These are phyloP conservation scores for Papilio elwesi DNA, from an alignment of 2,888 invertebrate species.

Conservation along the genomic window DNA sequence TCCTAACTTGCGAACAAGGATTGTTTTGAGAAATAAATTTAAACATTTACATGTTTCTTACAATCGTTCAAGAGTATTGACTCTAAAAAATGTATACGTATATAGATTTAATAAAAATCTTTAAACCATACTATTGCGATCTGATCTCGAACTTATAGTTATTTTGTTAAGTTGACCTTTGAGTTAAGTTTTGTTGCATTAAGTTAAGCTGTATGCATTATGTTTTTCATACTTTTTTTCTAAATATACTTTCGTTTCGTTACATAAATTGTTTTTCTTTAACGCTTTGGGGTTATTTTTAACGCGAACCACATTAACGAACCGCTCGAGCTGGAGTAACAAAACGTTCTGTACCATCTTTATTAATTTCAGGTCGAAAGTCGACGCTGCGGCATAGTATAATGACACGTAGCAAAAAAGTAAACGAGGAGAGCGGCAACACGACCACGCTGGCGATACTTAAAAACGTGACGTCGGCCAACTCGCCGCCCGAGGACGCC, in stretches of 20 bases:
- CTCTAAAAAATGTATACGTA: too few species aligned
- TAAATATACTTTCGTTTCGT: constrained; percentile 46
- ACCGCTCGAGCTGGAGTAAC: neutral
- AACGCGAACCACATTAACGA: neutral
- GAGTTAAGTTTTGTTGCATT: constrained; percentile 33
- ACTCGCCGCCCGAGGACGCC: constrained; percentile 41
- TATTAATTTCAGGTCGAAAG: constrained; percentile 71
- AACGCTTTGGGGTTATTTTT: constrained; percentile 22
- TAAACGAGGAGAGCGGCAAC: constrained; percentile 60
- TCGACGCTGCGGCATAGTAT: constrained; percentile 63
- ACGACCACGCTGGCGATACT: constrained; percentile 71
- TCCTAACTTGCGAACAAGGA: constrained; percentile 44
- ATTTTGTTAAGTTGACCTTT: constrained; percentile 23
- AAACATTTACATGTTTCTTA: neutral
- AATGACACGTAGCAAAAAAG: constrained; percentile 73
- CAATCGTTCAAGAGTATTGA: too few species aligned
- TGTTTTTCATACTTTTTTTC: constrained; percentile 44
- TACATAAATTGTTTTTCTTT: constrained; percentile 36
- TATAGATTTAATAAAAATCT: neutral
- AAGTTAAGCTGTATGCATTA: constrained; percentile 26
- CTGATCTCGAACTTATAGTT: neutral
- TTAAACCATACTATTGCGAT: neutral
- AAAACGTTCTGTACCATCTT: constrained; percentile 48
- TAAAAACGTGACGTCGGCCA: constrained; percentile 65
- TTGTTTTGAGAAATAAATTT: constrained; percentile 42